phyloP scores from a whole-genome alignment of 2,113 vertebrate genomes.

The Isurus oxyrinchus region DNA sequence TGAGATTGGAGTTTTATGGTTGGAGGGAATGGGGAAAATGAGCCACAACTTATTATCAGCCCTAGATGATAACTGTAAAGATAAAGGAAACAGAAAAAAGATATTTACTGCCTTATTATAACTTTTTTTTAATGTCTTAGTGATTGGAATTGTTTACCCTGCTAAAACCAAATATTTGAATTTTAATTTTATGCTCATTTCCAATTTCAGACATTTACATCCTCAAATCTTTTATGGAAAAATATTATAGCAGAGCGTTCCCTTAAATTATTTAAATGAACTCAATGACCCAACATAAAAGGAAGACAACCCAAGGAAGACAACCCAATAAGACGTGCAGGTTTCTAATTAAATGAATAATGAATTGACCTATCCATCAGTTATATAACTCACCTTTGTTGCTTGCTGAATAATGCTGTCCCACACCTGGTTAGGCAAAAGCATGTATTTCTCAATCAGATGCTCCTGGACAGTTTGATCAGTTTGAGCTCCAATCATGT shows the following conservation, averaged over 20 bases:
- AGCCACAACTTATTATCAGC: neutral
- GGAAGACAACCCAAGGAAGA: neutral
- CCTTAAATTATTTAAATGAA: neutral
- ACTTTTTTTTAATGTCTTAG: neutral
- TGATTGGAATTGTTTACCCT: neutral
- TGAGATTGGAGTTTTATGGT: neutral
- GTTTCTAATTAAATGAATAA: neutral
- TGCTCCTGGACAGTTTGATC: conserved; percentile 95
- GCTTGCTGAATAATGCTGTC: conserved; percentile 99
- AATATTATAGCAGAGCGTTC: neutral
- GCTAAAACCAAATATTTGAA: neutral
- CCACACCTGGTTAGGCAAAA: conserved; percentile 97
- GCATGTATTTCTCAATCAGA: conserved; percentile 97
- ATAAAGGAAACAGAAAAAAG: neutral
- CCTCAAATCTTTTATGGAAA: neutral
- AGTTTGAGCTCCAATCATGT: conserved; percentile 97
- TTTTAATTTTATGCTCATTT: neutral
- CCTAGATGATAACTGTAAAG: neutral
- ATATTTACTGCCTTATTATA: neutral
- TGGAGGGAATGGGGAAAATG: neutral
- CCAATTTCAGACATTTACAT: neutral
- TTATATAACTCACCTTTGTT: conserved; percentile 76
- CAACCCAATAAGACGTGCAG: neutral
- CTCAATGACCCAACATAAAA: neutral
- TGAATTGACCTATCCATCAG: neutral